A percentile compares a stretch with the other conserved stretches of the same genome.
These are phyloP conservation scores for Psilanteris sp. DNA, from an alignment of 1,140 invertebrate species.

Conservation along the genomic window DNA sequence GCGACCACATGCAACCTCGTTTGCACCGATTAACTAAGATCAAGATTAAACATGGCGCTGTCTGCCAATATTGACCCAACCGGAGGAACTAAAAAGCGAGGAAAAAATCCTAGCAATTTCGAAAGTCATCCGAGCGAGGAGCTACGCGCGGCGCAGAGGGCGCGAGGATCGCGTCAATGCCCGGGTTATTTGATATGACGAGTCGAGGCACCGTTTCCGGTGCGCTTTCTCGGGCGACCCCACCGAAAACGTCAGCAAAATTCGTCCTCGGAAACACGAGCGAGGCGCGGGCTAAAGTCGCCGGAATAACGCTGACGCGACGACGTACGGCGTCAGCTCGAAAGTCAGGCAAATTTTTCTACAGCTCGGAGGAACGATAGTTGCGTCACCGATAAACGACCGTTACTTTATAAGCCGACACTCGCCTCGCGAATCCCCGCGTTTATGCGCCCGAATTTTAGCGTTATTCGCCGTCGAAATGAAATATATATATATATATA, in stretches of 20 bases:
- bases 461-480: too few relatives aligned
- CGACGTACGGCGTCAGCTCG: constrained; percentile 3
- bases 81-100: not conserved
- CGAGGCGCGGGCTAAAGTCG: constrained; percentile 47
- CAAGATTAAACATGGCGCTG: constrained; percentile 55
- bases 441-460: too few relatives aligned
- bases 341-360: constrained; percentile 39
- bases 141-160: constrained; percentile 6
- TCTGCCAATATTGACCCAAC: constrained; percentile 22
- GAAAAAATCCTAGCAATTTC: not conserved
- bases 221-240: constrained; percentile 41
- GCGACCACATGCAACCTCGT: constrained; percentile 67
- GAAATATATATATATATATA: too few relatives aligned
- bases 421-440: too few relatives aligned
- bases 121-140: constrained; percentile 1
- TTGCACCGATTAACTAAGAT: constrained; percentile 66
- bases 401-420: constrained; percentile 1
- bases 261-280: constrained; percentile 41
- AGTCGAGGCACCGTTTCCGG: constrained; percentile 40
- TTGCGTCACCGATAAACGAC: constrained; percentile 15
- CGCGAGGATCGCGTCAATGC: constrained; percentile 2
- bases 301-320: constrained; percentile 58
- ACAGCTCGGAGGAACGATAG: constrained; percentile 2
- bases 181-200: constrained; percentile 37
- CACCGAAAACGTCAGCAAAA: constrained; percentile 57